These are phyloP conservation scores for Apogon talboti DNA, from an alignment of 2,797 vertebrate species.

Conservation along the genomic window DNA sequence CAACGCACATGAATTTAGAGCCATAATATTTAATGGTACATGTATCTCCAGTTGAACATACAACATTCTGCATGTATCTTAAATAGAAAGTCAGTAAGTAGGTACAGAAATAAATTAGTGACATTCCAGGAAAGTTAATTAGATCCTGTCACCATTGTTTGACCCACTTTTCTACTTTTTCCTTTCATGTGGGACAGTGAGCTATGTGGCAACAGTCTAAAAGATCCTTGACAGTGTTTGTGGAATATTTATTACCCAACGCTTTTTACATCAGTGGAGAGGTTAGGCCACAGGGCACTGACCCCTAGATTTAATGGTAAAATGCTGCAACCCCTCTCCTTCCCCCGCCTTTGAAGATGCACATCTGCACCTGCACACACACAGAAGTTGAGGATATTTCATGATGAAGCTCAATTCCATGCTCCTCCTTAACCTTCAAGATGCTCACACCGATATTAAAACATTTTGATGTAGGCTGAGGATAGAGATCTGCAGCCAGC, in stretches of 20 bases:
- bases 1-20: conserved; percentile 10
- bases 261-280: conserved; percentile 46
- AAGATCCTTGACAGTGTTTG: conserved; percentile 49
- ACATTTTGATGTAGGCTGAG: conserved; percentile 25
- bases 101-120: conserved; percentile 23
- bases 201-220: conserved; percentile 47
- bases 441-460: conserved; percentile 8
- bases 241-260: conserved; percentile 55
- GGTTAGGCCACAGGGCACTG: conserved; percentile 51
- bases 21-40: conserved; percentile 14
- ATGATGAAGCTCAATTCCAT: conserved; percentile 1
- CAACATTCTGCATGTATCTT: conserved; percentile 6
- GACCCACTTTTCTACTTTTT: conserved; percentile 45
- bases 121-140: conserved; percentile 36
- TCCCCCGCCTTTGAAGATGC: conserved; percentile 30
- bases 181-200: conserved; percentile 58
- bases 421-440: conserved; percentile 10
- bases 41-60: conserved; percentile 9
- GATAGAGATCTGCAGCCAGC: conserved; percentile 11
- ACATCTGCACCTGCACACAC: conserved; percentile 25
- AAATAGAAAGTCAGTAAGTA: conserved; percentile 4
- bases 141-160: conserved; percentile 54
- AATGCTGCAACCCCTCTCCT: conserved; percentile 10
- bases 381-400: conserved; percentile 8
- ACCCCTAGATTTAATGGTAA: conserved; percentile 48